A percentile compares a stretch with the other conserved stretches of the same genome.
Conservation (phyloP, 2,113 vertebrate genomes). For the Seriola quinqueradiata region DNA sequence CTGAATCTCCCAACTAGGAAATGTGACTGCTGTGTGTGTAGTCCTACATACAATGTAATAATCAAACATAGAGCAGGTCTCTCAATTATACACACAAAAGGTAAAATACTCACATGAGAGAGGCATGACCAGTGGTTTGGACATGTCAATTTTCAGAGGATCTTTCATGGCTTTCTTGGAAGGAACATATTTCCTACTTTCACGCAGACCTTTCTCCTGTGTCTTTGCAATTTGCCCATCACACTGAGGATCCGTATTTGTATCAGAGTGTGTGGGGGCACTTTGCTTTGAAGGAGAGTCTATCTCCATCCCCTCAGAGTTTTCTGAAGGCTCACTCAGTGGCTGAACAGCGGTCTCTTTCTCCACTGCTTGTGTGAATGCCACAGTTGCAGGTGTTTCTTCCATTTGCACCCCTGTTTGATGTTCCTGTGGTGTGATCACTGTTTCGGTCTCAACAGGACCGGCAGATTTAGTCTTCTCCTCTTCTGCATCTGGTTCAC, state of each 20-base stretch:
- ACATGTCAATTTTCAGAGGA: conserved; percentile 85
- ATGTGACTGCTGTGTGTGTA: background rate
- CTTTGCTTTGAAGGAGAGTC: conserved; percentile 31
- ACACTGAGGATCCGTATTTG: background rate
- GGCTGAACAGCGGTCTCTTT: conserved; percentile 5
- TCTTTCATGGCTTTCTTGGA: conserved; percentile 83
- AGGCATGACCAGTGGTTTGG: conserved; percentile 66
- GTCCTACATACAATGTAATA: background rate
- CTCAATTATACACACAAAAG: background rate
- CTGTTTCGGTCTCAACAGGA: background rate
- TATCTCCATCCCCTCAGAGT: background rate
- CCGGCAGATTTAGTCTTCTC: background rate
- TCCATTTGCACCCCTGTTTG: conserved; percentile 4
- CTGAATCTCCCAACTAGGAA: background rate
- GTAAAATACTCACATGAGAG: conserved; percentile 82
- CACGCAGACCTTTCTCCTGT: conserved; percentile 28
- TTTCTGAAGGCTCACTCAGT: conserved; percentile 3
- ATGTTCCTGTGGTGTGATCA: background rate
- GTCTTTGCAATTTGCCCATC: conserved; percentile 49
- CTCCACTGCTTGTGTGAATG: background rate
- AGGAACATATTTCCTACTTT: conserved; percentile 74
- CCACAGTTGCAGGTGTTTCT: conserved; percentile 20
- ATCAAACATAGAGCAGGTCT: background rate
- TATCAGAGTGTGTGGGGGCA: conserved; percentile 4
- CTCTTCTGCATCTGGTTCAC: conserved; percentile 21